Conservation (phyloP, 2,797 vertebrate species). For the Lerista edwardsae region DNA sequence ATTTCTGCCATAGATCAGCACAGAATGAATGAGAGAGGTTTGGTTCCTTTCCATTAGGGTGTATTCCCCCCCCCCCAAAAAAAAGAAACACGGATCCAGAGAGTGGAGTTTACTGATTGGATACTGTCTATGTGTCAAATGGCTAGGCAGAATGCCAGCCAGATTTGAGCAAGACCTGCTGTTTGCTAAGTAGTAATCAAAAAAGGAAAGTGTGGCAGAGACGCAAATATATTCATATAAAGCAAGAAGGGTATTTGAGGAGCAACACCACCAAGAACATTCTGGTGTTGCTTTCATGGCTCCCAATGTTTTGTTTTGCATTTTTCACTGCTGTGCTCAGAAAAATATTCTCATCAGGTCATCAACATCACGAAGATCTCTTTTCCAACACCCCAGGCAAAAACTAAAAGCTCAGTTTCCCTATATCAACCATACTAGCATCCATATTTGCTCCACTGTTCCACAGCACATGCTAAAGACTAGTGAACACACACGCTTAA, state of each 20-base stretch:
- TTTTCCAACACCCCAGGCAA: neutral
- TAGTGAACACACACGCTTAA: neutral
- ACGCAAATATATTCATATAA: neutral
- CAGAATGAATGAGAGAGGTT: neutral
- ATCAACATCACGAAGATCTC: neutral
- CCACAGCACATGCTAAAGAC: neutral
- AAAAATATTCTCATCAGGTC: neutral
- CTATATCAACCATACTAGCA: no score
- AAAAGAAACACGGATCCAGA: no score
- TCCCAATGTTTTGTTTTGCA: neutral
- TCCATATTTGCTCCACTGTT: neutral
- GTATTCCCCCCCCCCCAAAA: no score
- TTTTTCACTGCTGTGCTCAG: no score
- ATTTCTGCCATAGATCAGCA: neutral
- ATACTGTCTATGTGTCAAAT: neutral
- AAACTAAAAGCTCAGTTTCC: neutral
- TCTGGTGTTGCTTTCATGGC: neutral
- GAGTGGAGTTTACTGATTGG: no score
- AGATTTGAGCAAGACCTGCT: neutral
- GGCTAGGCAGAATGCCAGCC: neutral
- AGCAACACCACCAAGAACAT: neutral
- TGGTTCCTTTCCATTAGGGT: neutral
- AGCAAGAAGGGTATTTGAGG: neutral
- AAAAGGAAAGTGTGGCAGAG: neutral
- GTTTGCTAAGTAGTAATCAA: neutral